Evolutionary conservation across 2,888 invertebrate genomes (phyloP), one percentile per base, ranked within the genome.

Genomic region (Euproctis similis): DNA sequence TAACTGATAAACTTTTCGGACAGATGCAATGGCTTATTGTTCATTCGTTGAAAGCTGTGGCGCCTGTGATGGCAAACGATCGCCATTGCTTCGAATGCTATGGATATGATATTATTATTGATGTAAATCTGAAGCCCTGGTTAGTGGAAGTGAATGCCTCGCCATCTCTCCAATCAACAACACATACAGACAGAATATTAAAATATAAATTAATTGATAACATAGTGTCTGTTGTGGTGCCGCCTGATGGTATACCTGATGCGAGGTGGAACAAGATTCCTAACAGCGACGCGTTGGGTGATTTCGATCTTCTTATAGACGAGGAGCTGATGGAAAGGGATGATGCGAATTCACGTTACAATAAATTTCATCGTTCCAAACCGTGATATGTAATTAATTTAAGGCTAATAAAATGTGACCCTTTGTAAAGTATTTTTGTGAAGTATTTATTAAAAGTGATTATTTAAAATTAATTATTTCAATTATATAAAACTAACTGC

Each of bases 71-170:
- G 89, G 93, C 96, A 0, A 97, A 95, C 52, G 97, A 98, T 76
- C 86, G 95, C 18, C 95, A 96, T 66, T 96, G 95, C 62, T 96
- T 94, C 59, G 96, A 96, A 73, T 96, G 96, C 59, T 98, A 97
- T 56, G 97, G 98, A 26, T 97, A 96, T 61, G 97, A 97, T 61
- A 97, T 97, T 24, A 97, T 98, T 45, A 96, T 98, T 46, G 97
- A 98, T 67, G 93, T 95, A 59, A 90, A 90, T 52, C 75, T 98
- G 12, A 98, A 98, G 67, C 97, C 97, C 0, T 98, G 96, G 96
- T 82, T 96, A 4, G 93, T 96, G 24, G 96, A 96, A 81, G 95
- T 95, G 4, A 98, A 98, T 67, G 96, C 97, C 1, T 97, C 97
- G 0, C 98, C 98, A 0, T 97, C 97, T 0, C 72, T 98, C 25